Conservation (phyloP, 2,113 vertebrate species). For the Chloroceryle aenea region DNA sequence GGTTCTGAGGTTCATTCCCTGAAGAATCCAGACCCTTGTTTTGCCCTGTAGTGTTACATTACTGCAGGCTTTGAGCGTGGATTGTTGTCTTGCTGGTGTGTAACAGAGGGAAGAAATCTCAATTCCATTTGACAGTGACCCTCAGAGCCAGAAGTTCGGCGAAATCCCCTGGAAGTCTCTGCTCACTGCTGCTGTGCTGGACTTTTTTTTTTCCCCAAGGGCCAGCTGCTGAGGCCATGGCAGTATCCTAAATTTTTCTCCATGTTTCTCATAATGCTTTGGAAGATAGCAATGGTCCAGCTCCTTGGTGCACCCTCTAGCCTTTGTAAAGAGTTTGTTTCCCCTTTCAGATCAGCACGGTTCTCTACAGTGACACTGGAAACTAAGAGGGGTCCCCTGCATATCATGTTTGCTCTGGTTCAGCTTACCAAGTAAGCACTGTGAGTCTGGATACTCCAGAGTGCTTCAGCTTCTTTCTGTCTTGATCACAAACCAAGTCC, state of each 20-base stretch:
- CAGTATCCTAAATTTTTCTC: neutral
- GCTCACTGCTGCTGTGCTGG: neutral
- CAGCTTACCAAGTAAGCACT: neutral
- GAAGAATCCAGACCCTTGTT: neutral
- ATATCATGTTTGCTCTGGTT: neutral
- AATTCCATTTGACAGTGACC: neutral
- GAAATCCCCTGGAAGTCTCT: neutral
- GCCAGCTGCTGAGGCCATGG: neutral
- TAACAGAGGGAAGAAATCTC: neutral
- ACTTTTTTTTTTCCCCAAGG: neutral
- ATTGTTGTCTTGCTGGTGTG: neutral
- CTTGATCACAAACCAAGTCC: neutral
- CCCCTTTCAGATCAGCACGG: neutral
- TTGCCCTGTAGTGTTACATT: rapidly evolving
- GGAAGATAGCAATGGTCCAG: neutral
- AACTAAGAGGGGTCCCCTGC: neutral
- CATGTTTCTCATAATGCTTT: neutral
- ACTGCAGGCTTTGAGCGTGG: neutral
- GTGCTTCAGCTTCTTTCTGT: neutral
- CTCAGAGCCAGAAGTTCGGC: neutral
- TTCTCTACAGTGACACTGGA: neutral
- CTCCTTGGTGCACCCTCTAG: neutral
- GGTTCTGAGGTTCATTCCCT: neutral
- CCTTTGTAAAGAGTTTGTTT: neutral
- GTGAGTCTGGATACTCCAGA: neutral